Evolutionary conservation across 2,113 vertebrate species (phyloP).

Genomic region (Microcebus jonahi): DNA sequence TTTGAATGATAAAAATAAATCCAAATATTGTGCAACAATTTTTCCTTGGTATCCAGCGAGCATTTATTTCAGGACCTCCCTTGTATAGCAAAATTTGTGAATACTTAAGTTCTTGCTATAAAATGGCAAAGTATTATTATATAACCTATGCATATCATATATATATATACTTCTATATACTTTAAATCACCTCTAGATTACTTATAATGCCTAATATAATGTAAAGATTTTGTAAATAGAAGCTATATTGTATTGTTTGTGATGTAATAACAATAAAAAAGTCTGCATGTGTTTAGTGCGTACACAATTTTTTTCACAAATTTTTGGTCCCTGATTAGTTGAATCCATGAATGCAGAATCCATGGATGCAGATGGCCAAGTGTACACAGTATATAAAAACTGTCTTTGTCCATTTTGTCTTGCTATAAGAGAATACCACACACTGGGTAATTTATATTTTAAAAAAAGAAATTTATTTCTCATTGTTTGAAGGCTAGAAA

Average conservation of each 20-base stretch:
- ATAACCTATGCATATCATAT: background rate
- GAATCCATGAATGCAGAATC: background rate
- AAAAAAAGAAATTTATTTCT: background rate
- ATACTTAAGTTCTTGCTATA: background rate
- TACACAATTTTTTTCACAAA: background rate
- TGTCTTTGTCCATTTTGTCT: background rate
- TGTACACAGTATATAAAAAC: background rate
- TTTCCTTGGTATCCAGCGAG: background rate
- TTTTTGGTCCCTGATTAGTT: background rate
- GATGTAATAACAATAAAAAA: background rate
- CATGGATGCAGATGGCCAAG: background rate
- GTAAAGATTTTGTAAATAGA: background rate
- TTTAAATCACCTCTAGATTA: background rate
- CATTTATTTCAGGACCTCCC: background rate
- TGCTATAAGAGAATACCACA: background rate
- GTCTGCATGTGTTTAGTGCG: background rate
- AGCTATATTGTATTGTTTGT: background rate
- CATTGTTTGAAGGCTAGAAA: background rate
- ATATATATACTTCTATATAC: background rate
- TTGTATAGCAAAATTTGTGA: background rate
- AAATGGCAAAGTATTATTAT: background rate
- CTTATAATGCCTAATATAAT: background rate
- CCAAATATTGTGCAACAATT: background rate
- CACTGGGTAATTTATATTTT: background rate
- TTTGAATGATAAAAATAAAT: background rate